These are phyloP conservation scores for Bombus superbus DNA, from an alignment of 1,140 invertebrate genomes.

Conservation along the genomic window DNA sequence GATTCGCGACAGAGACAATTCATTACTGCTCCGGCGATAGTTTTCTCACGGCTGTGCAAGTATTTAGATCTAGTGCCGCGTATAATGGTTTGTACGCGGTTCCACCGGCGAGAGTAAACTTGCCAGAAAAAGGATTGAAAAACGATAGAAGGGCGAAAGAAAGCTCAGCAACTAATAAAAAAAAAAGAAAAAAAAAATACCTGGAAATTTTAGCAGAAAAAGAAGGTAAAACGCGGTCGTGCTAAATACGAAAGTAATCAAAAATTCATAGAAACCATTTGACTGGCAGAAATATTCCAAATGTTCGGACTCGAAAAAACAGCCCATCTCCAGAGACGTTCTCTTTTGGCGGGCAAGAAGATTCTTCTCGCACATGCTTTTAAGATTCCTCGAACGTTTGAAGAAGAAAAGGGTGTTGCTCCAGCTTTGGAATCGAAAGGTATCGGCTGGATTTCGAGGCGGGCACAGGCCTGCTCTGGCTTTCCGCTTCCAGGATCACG, in stretches of 20 bases:
- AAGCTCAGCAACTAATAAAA: too few relatives aligned
- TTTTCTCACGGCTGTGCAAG: background rate
- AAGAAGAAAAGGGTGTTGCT: slow-evolving; percentile 11
- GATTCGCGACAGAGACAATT: background rate
- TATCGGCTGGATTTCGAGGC: slow-evolving; percentile 14
- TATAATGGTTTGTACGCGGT: too few relatives aligned
- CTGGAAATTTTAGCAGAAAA: too few relatives aligned
- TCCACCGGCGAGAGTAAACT: too few relatives aligned
- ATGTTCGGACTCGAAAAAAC: background rate
- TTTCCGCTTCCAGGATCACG: slow-evolving; percentile 32
- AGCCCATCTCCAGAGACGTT: background rate
- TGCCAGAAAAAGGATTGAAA: too few relatives aligned
- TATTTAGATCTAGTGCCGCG: background rate
- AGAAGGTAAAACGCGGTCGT: too few relatives aligned
- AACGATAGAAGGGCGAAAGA: too few relatives aligned
- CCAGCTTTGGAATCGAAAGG: background rate
- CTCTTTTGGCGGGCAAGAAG: background rate
- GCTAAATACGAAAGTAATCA: too few relatives aligned
- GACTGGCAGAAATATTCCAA: background rate
- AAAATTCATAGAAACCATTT: background rate
- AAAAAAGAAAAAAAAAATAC: background rate
- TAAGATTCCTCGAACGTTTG: slow-evolving; percentile 23
- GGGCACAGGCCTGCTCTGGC: background rate
- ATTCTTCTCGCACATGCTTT: slow-evolving; percentile 11
- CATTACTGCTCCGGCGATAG: background rate